Base-by-base conservation (phyloP, 2,888 invertebrate genomes). In the Crioceris asparagi region DNA sequence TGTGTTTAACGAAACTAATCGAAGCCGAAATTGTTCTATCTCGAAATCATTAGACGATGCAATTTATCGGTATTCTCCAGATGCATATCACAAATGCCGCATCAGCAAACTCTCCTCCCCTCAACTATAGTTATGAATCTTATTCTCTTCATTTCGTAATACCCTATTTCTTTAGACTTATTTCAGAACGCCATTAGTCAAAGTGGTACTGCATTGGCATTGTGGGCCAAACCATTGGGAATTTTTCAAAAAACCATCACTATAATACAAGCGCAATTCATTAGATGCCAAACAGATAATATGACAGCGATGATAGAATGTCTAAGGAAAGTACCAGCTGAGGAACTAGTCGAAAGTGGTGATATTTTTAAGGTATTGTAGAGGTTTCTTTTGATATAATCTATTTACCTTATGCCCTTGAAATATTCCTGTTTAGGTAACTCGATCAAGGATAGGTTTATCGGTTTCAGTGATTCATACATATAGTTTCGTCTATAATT, bases 201-300 rank as follows among this genome's bases (percentile, higher is more conserved):
- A 51, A 69, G 69, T 41, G 70, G 70, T 6, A 61, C 62, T 4
- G 66, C 68, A 1, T 57, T 63, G 36, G 63, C 62, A 3, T 34
- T 55, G 4, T 59, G 55, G 55, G 54, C 56, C 4, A 49, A 44
- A 42, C 67, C 68, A 2, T 29, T 43, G n/a, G 43, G 43, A 12
- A 36, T 15, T 12, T 16, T 50, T 2, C 45, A 50, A 32, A 26
- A 41, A 8, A 21, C 43, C 14, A 60, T 66, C 41, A 63, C 67
- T 0, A 55, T 57, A 15, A 46, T 45, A n/a, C 61, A 64, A 19
- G 70, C 67, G 0, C 40, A 52, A 12, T 49, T 64, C 3, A 56
- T 63, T 8, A 60, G 61, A 15, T 65, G 70, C 35, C 14, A 17
- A 10, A 29, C 45, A 2, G 35, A 59, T 7, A 57, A 56, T 26